These are phyloP conservation scores for Hippocampus kuda DNA, from an alignment of 2,797 vertebrate species.

Conservation along the genomic window DNA sequence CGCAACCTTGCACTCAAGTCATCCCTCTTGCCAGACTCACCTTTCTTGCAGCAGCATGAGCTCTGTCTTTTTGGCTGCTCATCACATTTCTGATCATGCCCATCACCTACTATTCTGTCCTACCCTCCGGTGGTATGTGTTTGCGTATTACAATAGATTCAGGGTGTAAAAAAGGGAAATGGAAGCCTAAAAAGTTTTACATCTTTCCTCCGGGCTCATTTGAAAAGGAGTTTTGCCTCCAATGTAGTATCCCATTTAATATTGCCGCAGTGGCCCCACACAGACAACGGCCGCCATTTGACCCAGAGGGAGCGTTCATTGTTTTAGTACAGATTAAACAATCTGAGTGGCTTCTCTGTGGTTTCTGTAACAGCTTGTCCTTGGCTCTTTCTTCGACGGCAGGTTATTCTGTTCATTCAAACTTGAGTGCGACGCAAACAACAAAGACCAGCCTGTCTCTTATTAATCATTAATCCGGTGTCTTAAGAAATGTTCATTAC, in stretches of 20 bases:
- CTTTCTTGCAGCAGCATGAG: slow-evolving; percentile 53
- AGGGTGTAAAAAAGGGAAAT: slow-evolving; percentile 8
- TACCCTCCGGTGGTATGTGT: slow-evolving; percentile 25
- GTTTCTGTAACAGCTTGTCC: slow-evolving; percentile 37
- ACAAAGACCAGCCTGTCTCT: slow-evolving; percentile 1
- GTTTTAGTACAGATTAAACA: slow-evolving; percentile 58
- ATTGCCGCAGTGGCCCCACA: slow-evolving; percentile 36
- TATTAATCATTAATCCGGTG: neutral
- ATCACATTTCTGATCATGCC: slow-evolving; percentile 59
- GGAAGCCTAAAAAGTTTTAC: slow-evolving; percentile 54
- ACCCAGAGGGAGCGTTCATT: slow-evolving; percentile 50
- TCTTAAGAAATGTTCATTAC: neutral
- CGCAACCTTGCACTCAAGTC: slow-evolving; percentile 42
- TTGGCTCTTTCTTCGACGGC: slow-evolving; percentile 35
- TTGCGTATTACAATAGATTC: slow-evolving; percentile 27
- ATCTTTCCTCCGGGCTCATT: slow-evolving; percentile 52
- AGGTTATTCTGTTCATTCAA: slow-evolving; percentile 27
- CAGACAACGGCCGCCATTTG: slow-evolving; percentile 48
- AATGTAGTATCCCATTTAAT: slow-evolving; percentile 63
- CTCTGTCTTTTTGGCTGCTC: slow-evolving; percentile 35
- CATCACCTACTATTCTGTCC: slow-evolving; percentile 34
- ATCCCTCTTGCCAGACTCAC: slow-evolving; percentile 42
- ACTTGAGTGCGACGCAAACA: neutral
- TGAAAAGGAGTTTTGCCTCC: slow-evolving; percentile 50
- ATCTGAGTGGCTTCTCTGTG: slow-evolving; percentile 38